phyloP scores from a whole-genome alignment of 2,888 invertebrate genomes.

The Stenodera caucasica region DNA sequence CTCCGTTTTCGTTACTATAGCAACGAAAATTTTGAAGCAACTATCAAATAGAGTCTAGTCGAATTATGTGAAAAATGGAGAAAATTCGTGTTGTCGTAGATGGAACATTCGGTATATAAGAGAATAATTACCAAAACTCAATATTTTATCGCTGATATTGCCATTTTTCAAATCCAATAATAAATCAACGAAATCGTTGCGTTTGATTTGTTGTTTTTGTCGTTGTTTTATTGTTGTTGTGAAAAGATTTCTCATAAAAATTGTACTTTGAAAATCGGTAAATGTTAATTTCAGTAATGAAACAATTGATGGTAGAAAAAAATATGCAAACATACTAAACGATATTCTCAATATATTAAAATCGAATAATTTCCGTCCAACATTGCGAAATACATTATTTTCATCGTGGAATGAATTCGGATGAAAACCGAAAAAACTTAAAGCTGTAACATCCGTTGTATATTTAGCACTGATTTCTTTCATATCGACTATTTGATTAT shows the following conservation, averaged over 20 bases:
- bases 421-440: slow-evolving; percentile 56
- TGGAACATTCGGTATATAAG: not conserved
- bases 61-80: no score
- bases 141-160: slow-evolving; percentile 24
- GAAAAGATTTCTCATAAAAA: slow-evolving; percentile 48
- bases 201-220: slow-evolving; percentile 39
- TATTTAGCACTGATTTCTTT: slow-evolving; percentile 51
- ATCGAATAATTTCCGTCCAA: slow-evolving; percentile 49
- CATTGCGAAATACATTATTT: slow-evolving; percentile 50
- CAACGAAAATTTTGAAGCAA: no score
- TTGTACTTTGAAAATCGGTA: slow-evolving; percentile 43
- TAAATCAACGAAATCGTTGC: slow-evolving; percentile 57
- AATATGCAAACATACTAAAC: slow-evolving; percentile 45
- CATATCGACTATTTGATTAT: slow-evolving; percentile 37
- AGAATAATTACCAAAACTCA: slow-evolving; percentile 33
- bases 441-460: slow-evolving; percentile 57
- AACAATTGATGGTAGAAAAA: slow-evolving; percentile 47
- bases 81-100: no score
- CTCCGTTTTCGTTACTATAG: no score
- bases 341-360: slow-evolving; percentile 41
- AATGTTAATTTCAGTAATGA: slow-evolving; percentile 47
- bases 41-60: no score
- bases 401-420: slow-evolving; percentile 50
- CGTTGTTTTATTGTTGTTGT: slow-evolving; percentile 45
- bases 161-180: slow-evolving; percentile 48